Conservation (phyloP, 2,113 vertebrate genomes). For the Aptenodytes patagonicus region DNA sequence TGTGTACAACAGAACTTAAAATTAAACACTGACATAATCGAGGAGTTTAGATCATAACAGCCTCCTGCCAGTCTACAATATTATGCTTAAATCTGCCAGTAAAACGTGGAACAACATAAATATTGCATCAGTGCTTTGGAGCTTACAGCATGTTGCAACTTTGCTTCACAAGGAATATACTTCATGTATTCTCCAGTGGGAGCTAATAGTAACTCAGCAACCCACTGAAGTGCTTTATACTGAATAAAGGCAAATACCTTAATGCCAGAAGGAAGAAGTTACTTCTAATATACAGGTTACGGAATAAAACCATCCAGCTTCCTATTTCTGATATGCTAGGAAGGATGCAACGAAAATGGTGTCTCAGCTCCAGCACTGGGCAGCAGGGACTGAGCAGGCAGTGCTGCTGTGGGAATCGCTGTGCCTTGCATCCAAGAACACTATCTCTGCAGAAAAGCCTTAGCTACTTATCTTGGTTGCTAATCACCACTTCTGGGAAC, state of each 20-base stretch:
- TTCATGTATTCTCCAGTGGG: conserved; percentile 26
- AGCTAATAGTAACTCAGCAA: conserved; percentile 21
- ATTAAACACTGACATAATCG: conserved; percentile 42
- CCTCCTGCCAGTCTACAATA: conserved; percentile 46
- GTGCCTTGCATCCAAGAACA: neutral
- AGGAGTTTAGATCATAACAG: conserved; percentile 32
- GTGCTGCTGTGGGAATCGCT: fast-evolving
- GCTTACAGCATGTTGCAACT: conserved; percentile 29
- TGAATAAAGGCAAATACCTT: conserved; percentile 19
- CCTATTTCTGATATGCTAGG: neutral
- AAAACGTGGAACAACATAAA: conserved; percentile 52
- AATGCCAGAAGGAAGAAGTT: neutral
- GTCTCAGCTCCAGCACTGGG: neutral
- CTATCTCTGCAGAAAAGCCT: neutral
- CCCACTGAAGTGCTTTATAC: neutral
- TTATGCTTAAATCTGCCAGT: conserved; percentile 60
- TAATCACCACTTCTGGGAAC: conserved; percentile 19
- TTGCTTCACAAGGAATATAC: conserved; percentile 17
- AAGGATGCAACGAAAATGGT: neutral
- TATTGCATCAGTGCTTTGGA: conserved; percentile 57
- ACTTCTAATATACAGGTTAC: neutral
- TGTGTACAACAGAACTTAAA: conserved; percentile 7
- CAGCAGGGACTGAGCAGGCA: neutral
- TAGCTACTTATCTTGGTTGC: neutral
- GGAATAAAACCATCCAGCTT: neutral